Evolutionary conservation across 2,888 invertebrate species (phyloP), one percentile per base, ranked within the genome.

Genomic region (Cataglyphis cursor): DNA sequence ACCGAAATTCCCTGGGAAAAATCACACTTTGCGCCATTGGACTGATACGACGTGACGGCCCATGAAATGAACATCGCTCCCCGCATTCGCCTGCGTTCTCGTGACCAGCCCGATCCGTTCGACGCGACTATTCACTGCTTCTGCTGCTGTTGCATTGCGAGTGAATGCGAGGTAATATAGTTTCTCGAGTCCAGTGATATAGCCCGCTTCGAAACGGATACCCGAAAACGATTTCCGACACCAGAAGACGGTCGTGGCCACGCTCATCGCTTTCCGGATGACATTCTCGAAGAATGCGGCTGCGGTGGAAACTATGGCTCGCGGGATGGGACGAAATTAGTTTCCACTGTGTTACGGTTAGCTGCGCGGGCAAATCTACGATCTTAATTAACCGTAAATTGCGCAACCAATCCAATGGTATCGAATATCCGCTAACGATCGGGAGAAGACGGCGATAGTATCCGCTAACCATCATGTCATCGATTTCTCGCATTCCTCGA

Each of bases 1-100:
- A 93, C 91, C 91, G 92, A 93, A 93, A 93, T 93, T 92, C 90
- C 85, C 89, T 88, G 90, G 90, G 90, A 92, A 93, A 93, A 93
- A 92, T 92, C 93, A 92, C 93, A 91, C 91, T 88, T 90, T 90
- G 90, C 90, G 91, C 92, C 91, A 91, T 91, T 91, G 92, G 91
- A 93, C 92, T 93, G 93, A 94, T 93, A 89, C 92, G 93, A 94
- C 82, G 91, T 92, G 94, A 93, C 94, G 93, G 93, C 91, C 93
- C 94, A 94, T 94, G 94, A 94, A 94, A 94, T 94, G 94, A 94
- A 94, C 93, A 92, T 90, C 91, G 91, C 90, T 91, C 91, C 91
- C 87, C 90, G 82, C 65, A 83, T 86, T 75, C 89, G 51, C 57
- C 38, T 72, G 4, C 70, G 81, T 83, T 82, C 85, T 83, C 65